Base-by-base conservation (phyloP, 2,888 invertebrate genomes). In the Selenia dentaria region DNA sequence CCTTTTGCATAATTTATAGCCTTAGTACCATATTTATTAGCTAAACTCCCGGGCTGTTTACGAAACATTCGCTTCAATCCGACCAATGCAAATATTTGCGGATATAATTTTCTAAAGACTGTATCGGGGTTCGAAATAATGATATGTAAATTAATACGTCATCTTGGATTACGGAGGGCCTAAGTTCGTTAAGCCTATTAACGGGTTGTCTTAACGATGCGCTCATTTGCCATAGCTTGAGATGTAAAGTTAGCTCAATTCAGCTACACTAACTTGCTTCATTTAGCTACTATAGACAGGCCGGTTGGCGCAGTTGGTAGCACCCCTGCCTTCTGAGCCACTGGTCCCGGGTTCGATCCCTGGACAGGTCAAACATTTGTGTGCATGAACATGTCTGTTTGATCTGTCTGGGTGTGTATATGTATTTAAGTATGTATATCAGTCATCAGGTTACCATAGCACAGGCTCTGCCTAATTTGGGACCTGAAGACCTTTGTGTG, bases 81-180 rank as follows among this genome's bases (percentile, higher is more conserved):
- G 28, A 35, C 50, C 40, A 27, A 0, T 13, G 12, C 33, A 50
- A 51, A 51, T 45, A 51, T 50, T 44, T 45, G 44, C 50, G 29
- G 50, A 41, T 45, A 41, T 50, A 50, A 50, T 44, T 37, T 38
- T 45, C 43, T 24, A 12, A 44, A 38, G 38, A 44, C 47, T 44
- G 43, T 39, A 44, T 43, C 35, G 41, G 41, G 44, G 31, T 28
- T 43, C 59, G 45, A 64, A 67, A 71, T 78, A 78, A 77, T 75
- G 66, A 73, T 73, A 78, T 76, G 78, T 70, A 79, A 77, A 79
- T 78, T 77, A 79, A 81, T 77, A 78, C 75, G 70, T 74, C 74
- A 73, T 74, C 72, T 70, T 63, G 69, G 74, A 75, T 70, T 68
- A 64, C 57, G 55, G 55, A 58, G 57, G 69, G 74, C 67, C 74